phyloP scores from a whole-genome alignment of 2,797 vertebrate genomes.

The Malurus splendens region DNA sequence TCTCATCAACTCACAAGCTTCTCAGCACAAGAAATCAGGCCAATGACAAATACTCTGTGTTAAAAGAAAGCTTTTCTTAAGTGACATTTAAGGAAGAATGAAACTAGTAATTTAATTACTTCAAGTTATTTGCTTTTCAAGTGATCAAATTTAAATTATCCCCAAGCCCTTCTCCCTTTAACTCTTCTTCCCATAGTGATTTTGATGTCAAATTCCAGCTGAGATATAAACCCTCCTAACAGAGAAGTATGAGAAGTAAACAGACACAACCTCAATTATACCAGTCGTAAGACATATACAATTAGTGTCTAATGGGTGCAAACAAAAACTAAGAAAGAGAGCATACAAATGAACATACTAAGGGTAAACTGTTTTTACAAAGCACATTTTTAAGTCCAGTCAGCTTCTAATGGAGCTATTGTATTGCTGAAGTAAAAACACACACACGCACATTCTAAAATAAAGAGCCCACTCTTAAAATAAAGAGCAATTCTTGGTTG shows the following conservation, averaged over 20 bases:
- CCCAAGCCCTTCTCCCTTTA: not conserved
- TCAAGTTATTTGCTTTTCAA: not conserved
- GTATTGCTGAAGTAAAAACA: constrained; percentile 4
- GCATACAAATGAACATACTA: not conserved
- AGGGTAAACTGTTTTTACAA: not conserved
- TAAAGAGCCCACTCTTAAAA: not conserved
- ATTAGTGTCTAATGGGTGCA: not conserved
- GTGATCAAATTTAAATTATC: not conserved
- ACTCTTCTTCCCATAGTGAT: not conserved
- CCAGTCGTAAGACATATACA: not conserved
- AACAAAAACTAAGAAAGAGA: not conserved
- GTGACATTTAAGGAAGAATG: constrained; percentile 12
- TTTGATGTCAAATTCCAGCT: constrained; percentile 14
- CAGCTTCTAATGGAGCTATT: not conserved
- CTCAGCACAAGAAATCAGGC: not conserved
- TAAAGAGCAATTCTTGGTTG: not conserved
- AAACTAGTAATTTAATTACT: not conserved
- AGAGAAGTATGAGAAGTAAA: constrained; percentile 13
- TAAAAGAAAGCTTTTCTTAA: not conserved
- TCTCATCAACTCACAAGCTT: not conserved
- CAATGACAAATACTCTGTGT: not conserved
- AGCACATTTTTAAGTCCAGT: not conserved
- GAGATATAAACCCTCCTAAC: not conserved
- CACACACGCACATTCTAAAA: not conserved
- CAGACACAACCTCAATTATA: constrained; percentile 6